phyloP scores from a whole-genome alignment of 2,113 vertebrate genomes.

The zebrafish (Danio rerio) region GRCz12tu NC_133176.1:47952501-47953000 shows the following conservation, averaged over 20 bases:
- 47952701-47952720: background rate
- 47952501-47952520: no score
- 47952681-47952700: no score
- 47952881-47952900: background rate
- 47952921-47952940: background rate
- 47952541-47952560: no score
- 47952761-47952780: background rate
- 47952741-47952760: constrained; percentile 19
- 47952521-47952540: no score
- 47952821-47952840: constrained; percentile 11
- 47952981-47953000: background rate
- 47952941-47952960: background rate
- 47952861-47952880: background rate
- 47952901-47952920: background rate
- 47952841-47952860: constrained; percentile 35
- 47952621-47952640: no score
- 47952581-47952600: no score
- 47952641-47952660: no score
- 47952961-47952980: background rate
- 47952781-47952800: constrained; percentile 21
- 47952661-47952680: no score
- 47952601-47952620: no score
- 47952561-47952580: no score
- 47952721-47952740: constrained; percentile 2
- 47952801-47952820: constrained; percentile 4